A percentile compares a stretch with the other conserved stretches of the same genome.
Evolutionary conservation across 2,113 vertebrate species (phyloP).

Genomic region (Anser brachyrhynchus): DNA sequence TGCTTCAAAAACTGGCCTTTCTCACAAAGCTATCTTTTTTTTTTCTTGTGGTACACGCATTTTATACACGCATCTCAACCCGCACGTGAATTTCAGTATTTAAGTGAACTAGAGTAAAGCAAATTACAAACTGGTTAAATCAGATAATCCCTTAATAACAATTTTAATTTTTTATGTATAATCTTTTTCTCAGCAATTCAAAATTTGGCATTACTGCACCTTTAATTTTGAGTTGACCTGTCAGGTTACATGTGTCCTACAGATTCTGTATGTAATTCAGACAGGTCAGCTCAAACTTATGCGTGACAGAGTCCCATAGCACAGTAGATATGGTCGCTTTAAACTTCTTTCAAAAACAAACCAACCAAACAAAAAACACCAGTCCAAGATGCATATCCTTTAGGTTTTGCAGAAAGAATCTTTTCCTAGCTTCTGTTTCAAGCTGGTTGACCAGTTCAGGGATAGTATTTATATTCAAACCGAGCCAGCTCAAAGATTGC

Average conservation of each 20-base stretch:
- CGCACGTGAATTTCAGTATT: not conserved
- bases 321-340: rapidly evolving
- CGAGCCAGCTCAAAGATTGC: not conserved
- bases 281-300: not conserved
- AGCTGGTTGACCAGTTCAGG: not conserved
- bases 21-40: not conserved
- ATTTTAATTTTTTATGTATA: not conserved
- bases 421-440: not conserved
- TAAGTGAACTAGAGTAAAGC: not conserved
- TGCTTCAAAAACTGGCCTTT: not conserved
- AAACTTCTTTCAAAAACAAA: not conserved
- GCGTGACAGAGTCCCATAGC: not conserved
- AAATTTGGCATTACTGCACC: not conserved
- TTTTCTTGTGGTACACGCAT: not conserved
- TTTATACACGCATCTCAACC: not conserved
- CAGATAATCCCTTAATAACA: not conserved
- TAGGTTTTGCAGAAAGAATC: not conserved
- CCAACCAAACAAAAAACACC: not conserved
- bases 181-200: not conserved
- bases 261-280: too few relatives aligned
- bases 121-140: not conserved
- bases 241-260: too few relatives aligned
- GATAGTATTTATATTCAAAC: not conserved
- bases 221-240: too few relatives aligned
- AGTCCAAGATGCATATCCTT: not conserved